phyloP scores from a whole-genome alignment of 2,888 invertebrate genomes.

The Torymus texanus region DNA sequence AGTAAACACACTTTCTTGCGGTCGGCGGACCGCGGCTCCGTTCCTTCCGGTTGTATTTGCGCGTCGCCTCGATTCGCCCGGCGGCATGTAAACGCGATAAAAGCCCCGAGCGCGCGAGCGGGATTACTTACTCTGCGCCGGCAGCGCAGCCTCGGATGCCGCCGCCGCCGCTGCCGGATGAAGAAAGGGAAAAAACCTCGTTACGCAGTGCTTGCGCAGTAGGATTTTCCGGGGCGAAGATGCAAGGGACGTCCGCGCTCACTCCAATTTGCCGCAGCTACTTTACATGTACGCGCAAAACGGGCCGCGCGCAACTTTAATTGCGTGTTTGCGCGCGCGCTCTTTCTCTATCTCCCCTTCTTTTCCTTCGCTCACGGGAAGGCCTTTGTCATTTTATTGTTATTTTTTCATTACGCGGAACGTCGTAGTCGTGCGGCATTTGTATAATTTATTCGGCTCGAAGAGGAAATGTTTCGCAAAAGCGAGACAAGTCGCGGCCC shows the following conservation, averaged over 20 bases:
- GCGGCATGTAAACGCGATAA: slow-evolving; percentile 27
- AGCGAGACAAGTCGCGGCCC: slow-evolving; percentile 13
- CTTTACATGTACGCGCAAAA: slow-evolving; percentile 21
- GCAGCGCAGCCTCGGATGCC: neutral
- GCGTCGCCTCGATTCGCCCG: neutral
- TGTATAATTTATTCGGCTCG: slow-evolving; percentile 44
- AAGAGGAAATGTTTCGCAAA: slow-evolving; percentile 16
- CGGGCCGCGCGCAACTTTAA: slow-evolving; percentile 17
- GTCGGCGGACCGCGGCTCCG: slow-evolving; percentile 1
- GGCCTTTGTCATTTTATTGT: slow-evolving; percentile 17
- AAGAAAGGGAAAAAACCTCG: slow-evolving; percentile 3
- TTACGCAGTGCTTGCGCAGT: slow-evolving; percentile 13
- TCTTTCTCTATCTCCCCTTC: neutral
- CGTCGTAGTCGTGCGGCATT: slow-evolving; percentile 4
- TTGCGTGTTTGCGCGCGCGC: slow-evolving; percentile 26
- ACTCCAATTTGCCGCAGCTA: slow-evolving; percentile 33
- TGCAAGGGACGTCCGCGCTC: neutral
- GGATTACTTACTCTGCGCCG: neutral
- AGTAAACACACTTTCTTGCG: slow-evolving; percentile 25
- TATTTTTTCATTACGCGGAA: neutral
- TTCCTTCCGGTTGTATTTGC: slow-evolving; percentile 28
- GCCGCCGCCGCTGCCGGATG: neutral
- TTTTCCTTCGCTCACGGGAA: neutral
- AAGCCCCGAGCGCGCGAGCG: slow-evolving; percentile 7
- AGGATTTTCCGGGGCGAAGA: slow-evolving; percentile 1